Evolutionary conservation across 2,113 vertebrate species (phyloP), one percentile per base, ranked within the genome.

Genomic region (Calonectris borealis): DNA sequence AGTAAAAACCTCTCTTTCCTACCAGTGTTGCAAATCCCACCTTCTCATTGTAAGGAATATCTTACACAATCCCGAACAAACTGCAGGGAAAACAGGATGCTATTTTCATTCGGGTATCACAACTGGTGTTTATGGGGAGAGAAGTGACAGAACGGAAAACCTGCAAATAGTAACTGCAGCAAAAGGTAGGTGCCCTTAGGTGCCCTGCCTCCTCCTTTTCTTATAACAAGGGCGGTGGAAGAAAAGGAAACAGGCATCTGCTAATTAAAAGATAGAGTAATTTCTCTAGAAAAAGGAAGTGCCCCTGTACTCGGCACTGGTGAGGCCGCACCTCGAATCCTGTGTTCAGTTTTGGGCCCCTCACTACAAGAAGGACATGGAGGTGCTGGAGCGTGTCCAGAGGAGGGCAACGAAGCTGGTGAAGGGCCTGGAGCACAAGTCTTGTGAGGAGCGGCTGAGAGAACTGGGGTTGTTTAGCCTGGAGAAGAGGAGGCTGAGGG

Each of bases 211-310:
- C 58, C 58, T 38, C 62, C 65, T 57, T 62, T 95, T 52, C 96
- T 77, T 81, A 20, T 90, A 92, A 86, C 48, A 92, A 88, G 64
- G 40, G 26, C 44, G 64, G 78, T 48, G 64, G 11, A 76, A 93
- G 66, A 95, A 98, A 97, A 85, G 26, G 69, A 92, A 95, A 72
- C 10, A 49, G 16, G 34, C 79, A 29, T 44, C 8, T 94, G 36
- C 38, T 61, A 83, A 84, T 81, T n/a, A 90, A 79, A 16, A n/a
- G 66, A 69, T 11, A 69, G n/a, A 1, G 4, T 77, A 88, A 97
- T 92, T 98, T 97, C 72, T 65, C 52, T 83, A 85, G 94, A 98
- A 98, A 96, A 95, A 90, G 97, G 97, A 98, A 97, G 83, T 40
- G 66, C n/a, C n/a, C n/a, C n/a, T n/a, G n/a, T n/a, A n/a, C n/a